Evolutionary conservation across 2,113 vertebrate genomes (phyloP).

Genomic region (Eudyptes chrysolophus): DNA sequence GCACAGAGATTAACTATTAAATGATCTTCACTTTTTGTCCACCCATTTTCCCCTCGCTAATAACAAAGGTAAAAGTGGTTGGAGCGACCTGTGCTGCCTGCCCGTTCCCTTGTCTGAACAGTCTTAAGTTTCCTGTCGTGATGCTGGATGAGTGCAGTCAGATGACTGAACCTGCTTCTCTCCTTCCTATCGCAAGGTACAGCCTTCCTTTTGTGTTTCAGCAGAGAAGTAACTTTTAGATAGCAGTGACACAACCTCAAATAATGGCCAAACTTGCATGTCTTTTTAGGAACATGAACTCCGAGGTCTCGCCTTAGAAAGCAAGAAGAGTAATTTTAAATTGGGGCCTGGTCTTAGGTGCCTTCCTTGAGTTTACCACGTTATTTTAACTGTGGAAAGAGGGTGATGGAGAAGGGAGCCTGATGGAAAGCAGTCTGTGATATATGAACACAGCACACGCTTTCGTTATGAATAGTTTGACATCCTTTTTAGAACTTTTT

Average conservation of each 20-base stretch:
- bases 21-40: background rate
- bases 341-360: background rate
- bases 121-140: constrained; percentile 77
- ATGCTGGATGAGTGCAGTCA: constrained; percentile 83
- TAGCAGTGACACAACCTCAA: background rate
- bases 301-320: accelerated
- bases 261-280: background rate
- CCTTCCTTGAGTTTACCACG: background rate
- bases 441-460: accelerated
- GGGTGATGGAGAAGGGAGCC: background rate
- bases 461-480: background rate
- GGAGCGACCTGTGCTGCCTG: constrained; percentile 82
- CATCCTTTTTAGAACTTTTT: background rate
- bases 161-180: constrained; percentile 79
- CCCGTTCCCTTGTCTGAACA: constrained; percentile 73
- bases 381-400: background rate
- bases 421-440: background rate
- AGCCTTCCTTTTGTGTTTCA: background rate
- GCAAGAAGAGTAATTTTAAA: background rate
- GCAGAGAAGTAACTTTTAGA: background rate
- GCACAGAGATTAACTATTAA: background rate
- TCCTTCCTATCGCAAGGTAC: constrained; percentile 82
- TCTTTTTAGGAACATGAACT: background rate
- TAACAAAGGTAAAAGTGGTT: constrained; percentile 74
- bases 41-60: accelerated